Base-by-base conservation (phyloP, 2,888 invertebrate species). In the Eupithecia tripunctaria region DNA sequence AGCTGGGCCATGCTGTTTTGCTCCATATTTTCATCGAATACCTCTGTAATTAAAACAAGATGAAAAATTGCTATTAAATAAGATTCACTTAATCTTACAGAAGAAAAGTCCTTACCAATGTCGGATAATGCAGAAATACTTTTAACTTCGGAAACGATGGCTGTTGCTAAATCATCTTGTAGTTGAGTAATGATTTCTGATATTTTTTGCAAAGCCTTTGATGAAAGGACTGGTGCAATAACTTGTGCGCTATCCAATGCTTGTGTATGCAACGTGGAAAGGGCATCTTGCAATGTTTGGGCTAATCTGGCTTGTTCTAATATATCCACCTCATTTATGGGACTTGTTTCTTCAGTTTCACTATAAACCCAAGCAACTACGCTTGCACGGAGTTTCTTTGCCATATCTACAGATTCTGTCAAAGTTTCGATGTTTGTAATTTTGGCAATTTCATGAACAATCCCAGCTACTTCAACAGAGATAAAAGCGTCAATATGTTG, bases 1-100 rank as follows among this genome's bases (percentile, higher is more conserved):
- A 94, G 79, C 66, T 86, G 86, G 64, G 85, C 82, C 78, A 91
- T 82, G 3, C 90, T 85, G 67, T 85, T 82, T 81, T 84, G 83
- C 78, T 83, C 82, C 59, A 72, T 67, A 65, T 70, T 21, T 21
- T 81, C 78, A 27, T 64, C 62, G 4, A 62, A 15, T 41, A 64
- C 27, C 74, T 80, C 89, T 89, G 81, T 67, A 86, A 8, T 29
- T 18, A 15, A 29, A 60, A 1, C 18, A 29, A 0, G 4, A 59
- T 59, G n/a, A 51, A 10, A 25, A 56, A 4, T 12, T 18, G 7
- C 18, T 29, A 60, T 29, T 68, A n/a, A 5, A 21, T 1, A 38
- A 56, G n/a, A 43, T 7, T 6, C 0, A 56, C 32, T 27, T 59
- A 12, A 12, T 25, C 5, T 56, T 5, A 56, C 4, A 51, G 21